phyloP scores from a whole-genome alignment of 2,888 invertebrate genomes.

The Melinaea menophilus region DNA sequence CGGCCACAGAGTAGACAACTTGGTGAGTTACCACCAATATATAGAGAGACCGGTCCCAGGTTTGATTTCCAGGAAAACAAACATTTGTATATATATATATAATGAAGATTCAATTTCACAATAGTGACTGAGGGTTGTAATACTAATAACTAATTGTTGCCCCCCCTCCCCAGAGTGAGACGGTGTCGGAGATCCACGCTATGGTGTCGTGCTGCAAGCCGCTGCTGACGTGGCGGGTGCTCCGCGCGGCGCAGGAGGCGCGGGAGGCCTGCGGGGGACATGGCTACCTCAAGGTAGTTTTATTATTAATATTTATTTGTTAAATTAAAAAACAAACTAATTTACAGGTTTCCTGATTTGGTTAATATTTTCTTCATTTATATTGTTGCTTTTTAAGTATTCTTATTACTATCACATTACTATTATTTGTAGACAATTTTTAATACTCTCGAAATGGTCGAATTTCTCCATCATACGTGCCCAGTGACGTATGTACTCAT shows the following conservation, averaged over 20 bases:
- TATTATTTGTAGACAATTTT: no score
- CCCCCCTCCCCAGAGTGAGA: conserved; percentile 70
- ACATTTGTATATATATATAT: no score
- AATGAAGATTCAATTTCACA: background rate
- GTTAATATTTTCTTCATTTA: background rate
- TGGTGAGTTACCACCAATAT: conserved; percentile 52
- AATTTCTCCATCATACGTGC: no score
- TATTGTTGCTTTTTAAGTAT: no score
- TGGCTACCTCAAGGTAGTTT: conserved; percentile 83
- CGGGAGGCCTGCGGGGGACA: conserved; percentile 94
- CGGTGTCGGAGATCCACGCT: conserved; percentile 84
- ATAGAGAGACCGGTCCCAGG: background rate
- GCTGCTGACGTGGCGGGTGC: conserved; percentile 85
- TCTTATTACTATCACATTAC: no score
- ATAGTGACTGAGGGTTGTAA: background rate
- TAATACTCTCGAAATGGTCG: no score
- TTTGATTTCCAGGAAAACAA: no score
- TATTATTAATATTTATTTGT: background rate
- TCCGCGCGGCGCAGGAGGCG: conserved; percentile 87
- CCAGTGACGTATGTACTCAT: background rate
- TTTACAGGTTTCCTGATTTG: background rate
- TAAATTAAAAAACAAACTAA: background rate
- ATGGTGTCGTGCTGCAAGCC: conserved; percentile 83
- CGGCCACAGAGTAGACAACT: conserved; percentile 66
- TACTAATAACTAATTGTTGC: background rate